A percentile compares a stretch with the other conserved stretches of the same genome.
Conservation (phyloP, 2,797 vertebrate genomes). For the Phalanger gymnotis region DNA sequence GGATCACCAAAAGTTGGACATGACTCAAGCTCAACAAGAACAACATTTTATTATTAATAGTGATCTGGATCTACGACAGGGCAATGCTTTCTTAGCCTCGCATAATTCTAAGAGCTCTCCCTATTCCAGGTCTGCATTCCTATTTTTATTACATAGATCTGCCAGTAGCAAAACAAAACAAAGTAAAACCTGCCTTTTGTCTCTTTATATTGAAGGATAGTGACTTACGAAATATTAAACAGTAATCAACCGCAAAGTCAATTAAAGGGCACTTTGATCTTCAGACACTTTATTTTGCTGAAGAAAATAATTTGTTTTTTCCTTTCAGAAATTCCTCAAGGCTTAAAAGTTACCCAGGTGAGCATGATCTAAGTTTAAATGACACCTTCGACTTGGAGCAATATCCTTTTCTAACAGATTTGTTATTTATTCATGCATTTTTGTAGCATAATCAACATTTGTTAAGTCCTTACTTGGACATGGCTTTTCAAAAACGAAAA, state of each 20-base stretch:
- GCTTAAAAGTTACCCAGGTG: background rate
- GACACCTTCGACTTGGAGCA: slow-evolving; percentile 7
- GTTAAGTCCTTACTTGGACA: background rate
- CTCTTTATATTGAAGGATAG: background rate
- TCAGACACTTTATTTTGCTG: background rate
- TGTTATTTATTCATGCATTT: background rate
- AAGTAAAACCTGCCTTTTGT: background rate
- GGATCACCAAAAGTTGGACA: background rate
- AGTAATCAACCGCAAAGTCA: background rate
- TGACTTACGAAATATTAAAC: background rate
- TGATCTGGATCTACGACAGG: background rate
- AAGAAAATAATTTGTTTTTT: background rate
- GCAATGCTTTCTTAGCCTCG: background rate
- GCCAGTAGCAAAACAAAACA: background rate
- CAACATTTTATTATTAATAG: background rate
- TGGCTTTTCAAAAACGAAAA: slow-evolving; percentile 7
- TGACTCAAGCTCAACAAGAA: background rate
- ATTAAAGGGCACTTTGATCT: background rate
- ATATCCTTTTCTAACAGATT: background rate
- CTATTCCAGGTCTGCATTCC: background rate
- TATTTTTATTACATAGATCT: background rate
- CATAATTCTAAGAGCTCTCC: background rate
- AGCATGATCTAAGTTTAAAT: background rate
- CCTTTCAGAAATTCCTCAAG: background rate
- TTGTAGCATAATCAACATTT: background rate